Percentiles rank a stretch among this genome's conserved stretches.
Evolutionary conservation across 2,797 vertebrate species (phyloP).

Genomic region (Xiphophorus birchmanni): DNA sequence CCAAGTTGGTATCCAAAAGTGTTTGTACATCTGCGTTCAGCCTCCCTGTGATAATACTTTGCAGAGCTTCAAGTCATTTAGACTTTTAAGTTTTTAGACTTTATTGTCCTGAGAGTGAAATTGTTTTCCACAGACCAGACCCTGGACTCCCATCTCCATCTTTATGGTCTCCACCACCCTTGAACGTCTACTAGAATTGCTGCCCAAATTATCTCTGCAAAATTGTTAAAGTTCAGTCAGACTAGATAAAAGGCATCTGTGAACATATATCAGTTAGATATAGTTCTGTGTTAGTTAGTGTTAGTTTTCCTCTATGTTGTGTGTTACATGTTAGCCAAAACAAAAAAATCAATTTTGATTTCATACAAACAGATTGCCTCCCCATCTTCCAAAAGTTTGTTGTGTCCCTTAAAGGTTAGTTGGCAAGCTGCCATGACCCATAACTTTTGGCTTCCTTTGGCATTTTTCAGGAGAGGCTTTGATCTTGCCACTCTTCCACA

Average conservation of each 20-base stretch:
- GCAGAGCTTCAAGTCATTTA: no score
- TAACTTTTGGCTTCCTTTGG: neutral
- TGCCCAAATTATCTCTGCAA: neutral
- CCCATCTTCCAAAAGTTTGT: neutral
- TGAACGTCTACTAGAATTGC: neutral
- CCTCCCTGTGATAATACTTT: no score
- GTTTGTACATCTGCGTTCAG: no score
- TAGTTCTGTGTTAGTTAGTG: neutral
- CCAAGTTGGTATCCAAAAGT: no score
- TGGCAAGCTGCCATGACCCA: neutral
- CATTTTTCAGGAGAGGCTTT: neutral
- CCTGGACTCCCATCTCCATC: no score
- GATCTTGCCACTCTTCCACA: neutral
- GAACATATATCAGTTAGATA: no score
- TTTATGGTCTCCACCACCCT: neutral
- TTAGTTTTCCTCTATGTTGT: neutral
- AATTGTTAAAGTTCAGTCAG: neutral
- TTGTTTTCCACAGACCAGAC: no score
- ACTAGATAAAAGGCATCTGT: neutral
- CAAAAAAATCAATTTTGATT: neutral
- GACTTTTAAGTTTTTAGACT: no score
- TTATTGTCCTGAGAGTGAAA: no score
- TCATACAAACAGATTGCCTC: neutral
- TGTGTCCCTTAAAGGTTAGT: neutral
- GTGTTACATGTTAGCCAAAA: neutral